Base-by-base conservation (phyloP, 2,888 invertebrate genomes). In the Tyria jacobaeae region DNA sequence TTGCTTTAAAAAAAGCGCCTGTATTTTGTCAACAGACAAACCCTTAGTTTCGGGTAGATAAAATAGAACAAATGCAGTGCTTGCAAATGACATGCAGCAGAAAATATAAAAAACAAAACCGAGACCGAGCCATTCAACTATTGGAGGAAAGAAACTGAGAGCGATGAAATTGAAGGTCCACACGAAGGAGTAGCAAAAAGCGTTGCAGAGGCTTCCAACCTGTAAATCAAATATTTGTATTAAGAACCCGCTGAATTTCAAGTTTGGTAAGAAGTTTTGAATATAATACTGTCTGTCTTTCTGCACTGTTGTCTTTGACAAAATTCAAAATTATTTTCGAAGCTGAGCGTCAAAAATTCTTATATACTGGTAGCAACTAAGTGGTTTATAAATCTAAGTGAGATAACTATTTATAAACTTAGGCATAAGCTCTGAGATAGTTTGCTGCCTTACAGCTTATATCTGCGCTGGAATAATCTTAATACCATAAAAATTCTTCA, bases 31-130 rank as follows among this genome's bases (percentile, higher is more conserved):
- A 4, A 83, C 84, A 0, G 89, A 80, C 2, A 90, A 68, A 0
- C 91, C 92, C 34, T 89, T 92, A 0, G 94, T 94, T 74, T 94
- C 94, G 0, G 94, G 93, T 0, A 94, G 72, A 24, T 73, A 87
- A 15, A 85, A 75, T 1, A 87, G 73, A 21, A 41, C 27, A 15
- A 50, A 57, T 2, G 87, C 83, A 67, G 87, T 92, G 0, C 83
- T 49, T 0, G 77, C 44, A 55, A 89, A 81, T 70, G 91, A 89
- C 1, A 89, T 76, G 0, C 67, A 62, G 0, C 91, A 85, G 68
- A 92, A 94, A 1, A 86, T 66, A 68, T 88, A 89, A 79, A 94
- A 94, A 1, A 90, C 88, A 0, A 84, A 79, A 0, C 89, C 88
- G 1, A 88, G 72, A 0, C 93, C 93, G 0, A 90, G 52, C 9